Evolutionary conservation across 53 echinoderm and acorn worm species (phyloP), one percentile per base, ranked within the genome.

Genomic region (Holothuria scabra): DNA sequence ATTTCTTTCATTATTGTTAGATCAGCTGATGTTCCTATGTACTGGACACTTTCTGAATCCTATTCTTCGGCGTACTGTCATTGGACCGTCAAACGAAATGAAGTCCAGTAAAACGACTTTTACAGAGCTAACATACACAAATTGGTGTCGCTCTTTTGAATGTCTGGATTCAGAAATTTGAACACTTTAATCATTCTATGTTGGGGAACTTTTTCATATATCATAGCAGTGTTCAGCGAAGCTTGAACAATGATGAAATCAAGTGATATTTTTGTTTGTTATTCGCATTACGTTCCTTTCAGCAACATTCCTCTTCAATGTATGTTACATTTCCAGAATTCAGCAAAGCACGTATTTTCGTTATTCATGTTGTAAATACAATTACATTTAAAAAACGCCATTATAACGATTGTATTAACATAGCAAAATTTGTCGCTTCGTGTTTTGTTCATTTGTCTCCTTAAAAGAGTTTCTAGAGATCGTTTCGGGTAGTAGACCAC

Each of bases 361-460:
- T 37, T 41, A 72, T 72, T 44, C 48, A 72, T 72, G 46, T 19
- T 72, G 72, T 72, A 72, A 72, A 72, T 72, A 72, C 46, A 72
- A 46, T 72, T 16, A 72, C 24, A 46, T 72, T 48, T 46, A 72
- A 72, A 52, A 52, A 52, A 52, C 52, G 52, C 52, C 52, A 52
- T 52, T 52, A 52, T 52, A 52, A 52, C 52, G 52, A 52, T 52
- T 52, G 14, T 52, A 52, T 52, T 52, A 41, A n/a, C 41, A 16
- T 16, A 1, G 18, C 18, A 18, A 52, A 52, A 52, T 52, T 48
- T 52, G 52, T 52, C 18, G 4, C 8, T 52, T 52, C 18, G 52
- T 52, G 14, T 52, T 52, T 41, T 41, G 41, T 41, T 41, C 41
- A 41, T 41, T 41, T 5, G 41, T 8, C 10, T 41, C 41, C 41